Base-by-base conservation (phyloP, 2,113 vertebrate genomes). In the Melanocharis versteri region DNA sequence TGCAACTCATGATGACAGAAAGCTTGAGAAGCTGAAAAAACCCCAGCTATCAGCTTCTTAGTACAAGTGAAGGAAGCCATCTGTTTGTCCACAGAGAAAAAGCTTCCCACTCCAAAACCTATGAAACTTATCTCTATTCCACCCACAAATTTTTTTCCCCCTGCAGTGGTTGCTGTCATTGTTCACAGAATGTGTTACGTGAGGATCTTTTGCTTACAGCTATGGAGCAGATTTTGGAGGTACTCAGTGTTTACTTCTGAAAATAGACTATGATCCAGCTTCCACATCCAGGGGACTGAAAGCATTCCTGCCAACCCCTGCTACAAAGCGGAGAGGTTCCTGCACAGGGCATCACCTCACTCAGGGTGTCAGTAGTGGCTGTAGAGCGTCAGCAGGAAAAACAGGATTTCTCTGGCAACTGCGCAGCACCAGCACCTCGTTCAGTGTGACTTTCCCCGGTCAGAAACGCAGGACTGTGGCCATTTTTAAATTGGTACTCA, bases 381-480 rank as follows among this genome's bases (percentile, higher is more conserved):
- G 65, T 45, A 85, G 50, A 47, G 11, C 0, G 0, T 12, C 35
- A 47, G 28, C 40, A 56, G 22, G 31, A 68, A 35, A 73, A 44
- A 26, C 17, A 89, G 5, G 35, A 76, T 80, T 88, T 68, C 66
- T 88, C 66, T 79, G 54, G 60, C 31, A 87, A 61, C 17, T 50
- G 39, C 0, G 0, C 56, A 78, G 60, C 79, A 57, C 22, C 40
- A 84, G 54, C 15, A 50, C n/a, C 50, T 31, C 4, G 2, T 37
- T 70, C 42, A 78, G 56, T 19, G 3, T 17, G 18, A 62, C 50
- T 23, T 28, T 40, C 16, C 40, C 27, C 0, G 1, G 20, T 10
- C 51, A 87, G 47, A 71, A 85, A 84, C 4, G 31, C 28, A 31
- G 33, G 33, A 16, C 3, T 62, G 9, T 31, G 65, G 48, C 53